These are phyloP conservation scores for Bombus haemorrhoidalis DNA, from an alignment of 1,140 invertebrate species.

Conservation along the genomic window DNA sequence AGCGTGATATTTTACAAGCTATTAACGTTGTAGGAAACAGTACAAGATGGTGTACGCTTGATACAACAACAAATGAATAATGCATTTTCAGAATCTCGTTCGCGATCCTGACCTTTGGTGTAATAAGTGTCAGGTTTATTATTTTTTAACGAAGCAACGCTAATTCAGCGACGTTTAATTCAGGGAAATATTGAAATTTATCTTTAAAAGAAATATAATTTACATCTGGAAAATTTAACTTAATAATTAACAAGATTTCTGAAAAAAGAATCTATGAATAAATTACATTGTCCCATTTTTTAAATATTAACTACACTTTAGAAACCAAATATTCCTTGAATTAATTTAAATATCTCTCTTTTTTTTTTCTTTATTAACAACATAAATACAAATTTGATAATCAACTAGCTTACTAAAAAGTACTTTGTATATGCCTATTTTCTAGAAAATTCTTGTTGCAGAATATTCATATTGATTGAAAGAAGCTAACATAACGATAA, in stretches of 20 bases:
- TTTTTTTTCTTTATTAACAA: too few relatives aligned
- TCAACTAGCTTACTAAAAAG: too few relatives aligned
- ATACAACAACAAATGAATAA: slow-evolving; percentile 14
- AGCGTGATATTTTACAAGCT: background rate
- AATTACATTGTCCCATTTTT: too few relatives aligned
- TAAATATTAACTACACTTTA: too few relatives aligned
- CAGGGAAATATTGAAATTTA: too few relatives aligned
- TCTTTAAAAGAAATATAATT: too few relatives aligned
- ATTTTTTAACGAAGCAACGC: background rate
- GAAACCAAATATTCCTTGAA: too few relatives aligned
- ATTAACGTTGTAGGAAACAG: background rate
- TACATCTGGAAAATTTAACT: too few relatives aligned
- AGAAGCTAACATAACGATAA: background rate
- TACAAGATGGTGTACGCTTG: background rate
- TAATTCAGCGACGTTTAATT: background rate
- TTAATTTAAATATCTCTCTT: too few relatives aligned
- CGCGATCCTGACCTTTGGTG: slow-evolving; percentile 9
- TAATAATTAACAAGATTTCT: too few relatives aligned
- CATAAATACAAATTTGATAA: too few relatives aligned
- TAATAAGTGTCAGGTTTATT: background rate
- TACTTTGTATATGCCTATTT: background rate
- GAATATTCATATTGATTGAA: background rate
- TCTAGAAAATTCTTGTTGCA: background rate
- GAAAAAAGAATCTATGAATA: too few relatives aligned
- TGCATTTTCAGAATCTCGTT: background rate